Conservation (phyloP, 2,888 invertebrate genomes). For the Allygus modestus region DNA sequence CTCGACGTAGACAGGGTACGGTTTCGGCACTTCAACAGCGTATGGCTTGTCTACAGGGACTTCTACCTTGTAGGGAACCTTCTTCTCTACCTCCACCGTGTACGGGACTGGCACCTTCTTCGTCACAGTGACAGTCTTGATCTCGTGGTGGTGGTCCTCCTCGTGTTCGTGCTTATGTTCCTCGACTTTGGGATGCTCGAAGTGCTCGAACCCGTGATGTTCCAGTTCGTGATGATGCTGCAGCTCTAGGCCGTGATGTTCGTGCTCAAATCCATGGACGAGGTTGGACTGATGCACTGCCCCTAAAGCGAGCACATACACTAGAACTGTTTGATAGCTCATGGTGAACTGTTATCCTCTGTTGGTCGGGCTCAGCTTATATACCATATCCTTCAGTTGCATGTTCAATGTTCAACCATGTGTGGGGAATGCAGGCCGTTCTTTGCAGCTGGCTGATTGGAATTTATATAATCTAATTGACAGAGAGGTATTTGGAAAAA, state of each 20-base stretch:
- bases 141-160: constrained; percentile 44
- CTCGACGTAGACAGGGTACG: constrained; percentile 41
- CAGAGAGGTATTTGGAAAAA: neutral
- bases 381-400: neutral
- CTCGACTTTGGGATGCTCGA: constrained; percentile 22
- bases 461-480: constrained; percentile 10
- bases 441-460: neutral
- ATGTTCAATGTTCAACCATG: neutral
- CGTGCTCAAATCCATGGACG: neutral
- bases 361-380: neutral
- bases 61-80: constrained; percentile 42
- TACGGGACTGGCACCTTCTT: constrained; percentile 43
- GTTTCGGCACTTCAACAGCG: constrained; percentile 36
- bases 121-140: constrained; percentile 43
- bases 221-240: constrained; percentile 1
- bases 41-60: constrained; percentile 50
- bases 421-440: constrained; percentile 5
- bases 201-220: constrained; percentile 19
- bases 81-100: constrained; percentile 53
- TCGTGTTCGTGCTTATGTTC: constrained; percentile 13
- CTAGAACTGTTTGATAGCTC: constrained; percentile 1
- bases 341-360: neutral
- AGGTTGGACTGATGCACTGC: neutral
- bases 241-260: neutral
- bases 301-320: neutral